A percentile compares a stretch with the other conserved stretches of the same genome.
phyloP scores from a whole-genome alignment of 2,113 vertebrate genomes.

The Gnathonemus longibarbis region DNA sequence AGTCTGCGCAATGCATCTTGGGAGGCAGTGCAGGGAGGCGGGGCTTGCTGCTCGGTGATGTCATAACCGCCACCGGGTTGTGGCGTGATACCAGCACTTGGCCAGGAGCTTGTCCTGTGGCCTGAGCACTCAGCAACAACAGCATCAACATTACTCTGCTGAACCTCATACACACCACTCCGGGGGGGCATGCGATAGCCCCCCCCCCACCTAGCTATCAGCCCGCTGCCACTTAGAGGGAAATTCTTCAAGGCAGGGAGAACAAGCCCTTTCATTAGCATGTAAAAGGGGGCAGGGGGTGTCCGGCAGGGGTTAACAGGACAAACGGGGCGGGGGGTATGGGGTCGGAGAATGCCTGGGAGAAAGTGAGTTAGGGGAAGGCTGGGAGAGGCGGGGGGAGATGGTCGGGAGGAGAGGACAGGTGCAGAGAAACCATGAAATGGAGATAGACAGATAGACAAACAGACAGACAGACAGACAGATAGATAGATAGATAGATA shows the following conservation, averaged over 20 bases:
- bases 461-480: constrained; percentile 11
- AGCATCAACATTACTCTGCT: neutral
- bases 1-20: neutral
- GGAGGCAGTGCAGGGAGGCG: neutral
- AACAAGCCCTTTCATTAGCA: constrained; percentile 31
- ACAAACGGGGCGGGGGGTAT: neutral
- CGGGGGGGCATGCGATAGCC: too few species aligned
- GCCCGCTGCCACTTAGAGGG: neutral
- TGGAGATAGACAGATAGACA: neutral
- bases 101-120: neutral
- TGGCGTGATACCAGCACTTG: neutral
- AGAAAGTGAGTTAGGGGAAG: neutral
- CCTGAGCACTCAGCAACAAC: neutral
- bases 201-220: neutral
- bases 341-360: neutral
- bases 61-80: neutral
- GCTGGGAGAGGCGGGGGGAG: neutral
- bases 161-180: neutral
- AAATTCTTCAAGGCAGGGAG: neutral
- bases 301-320: neutral
- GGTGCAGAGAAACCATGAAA: neutral
- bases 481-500: constrained; percentile 29
- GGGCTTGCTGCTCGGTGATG: neutral
- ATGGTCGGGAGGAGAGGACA: neutral
- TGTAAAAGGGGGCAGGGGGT: constrained; percentile 27